These are phyloP conservation scores for Volucella bombylans DNA, from an alignment of 2,888 invertebrate species.

Conservation along the genomic window DNA sequence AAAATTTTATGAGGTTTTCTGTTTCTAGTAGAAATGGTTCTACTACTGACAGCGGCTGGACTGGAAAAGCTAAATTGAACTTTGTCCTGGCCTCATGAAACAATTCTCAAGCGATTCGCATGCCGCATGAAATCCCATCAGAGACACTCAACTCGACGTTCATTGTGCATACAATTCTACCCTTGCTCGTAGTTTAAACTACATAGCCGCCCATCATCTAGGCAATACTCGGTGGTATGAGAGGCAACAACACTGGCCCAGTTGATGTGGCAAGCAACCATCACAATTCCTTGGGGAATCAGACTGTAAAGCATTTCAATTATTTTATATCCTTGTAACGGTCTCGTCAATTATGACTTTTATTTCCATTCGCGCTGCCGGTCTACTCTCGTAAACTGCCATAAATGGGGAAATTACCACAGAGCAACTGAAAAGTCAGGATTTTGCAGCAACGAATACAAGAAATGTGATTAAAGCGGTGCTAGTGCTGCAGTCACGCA, in stretches of 20 bases:
- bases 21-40: slow-evolving; percentile 54
- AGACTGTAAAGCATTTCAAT: slow-evolving; percentile 74
- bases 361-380: slow-evolving; percentile 60
- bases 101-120: slow-evolving; percentile 71
- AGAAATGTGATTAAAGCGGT: slow-evolving; percentile 62
- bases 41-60: slow-evolving; percentile 5
- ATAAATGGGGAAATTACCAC: slow-evolving; percentile 65
- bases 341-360: slow-evolving; percentile 74
- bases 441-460: slow-evolving; percentile 35
- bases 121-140: slow-evolving; percentile 67
- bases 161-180: too few species aligned
- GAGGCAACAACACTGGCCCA: neutral
- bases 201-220: neutral
- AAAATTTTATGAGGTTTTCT: slow-evolving; percentile 62
- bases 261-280: slow-evolving; percentile 31
- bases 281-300: slow-evolving; percentile 66
- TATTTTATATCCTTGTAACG: slow-evolving; percentile 74
- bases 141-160: neutral
- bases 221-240: neutral
- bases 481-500: slow-evolving; percentile 63
- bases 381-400: slow-evolving; percentile 45
- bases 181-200: too few species aligned
- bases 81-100: slow-evolving; percentile 46
- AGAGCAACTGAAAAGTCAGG: slow-evolving; percentile 58
- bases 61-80: slow-evolving; percentile 47